Base-by-base conservation (phyloP, 1,140 invertebrate species). In the Platorchestia sp. region DNA sequence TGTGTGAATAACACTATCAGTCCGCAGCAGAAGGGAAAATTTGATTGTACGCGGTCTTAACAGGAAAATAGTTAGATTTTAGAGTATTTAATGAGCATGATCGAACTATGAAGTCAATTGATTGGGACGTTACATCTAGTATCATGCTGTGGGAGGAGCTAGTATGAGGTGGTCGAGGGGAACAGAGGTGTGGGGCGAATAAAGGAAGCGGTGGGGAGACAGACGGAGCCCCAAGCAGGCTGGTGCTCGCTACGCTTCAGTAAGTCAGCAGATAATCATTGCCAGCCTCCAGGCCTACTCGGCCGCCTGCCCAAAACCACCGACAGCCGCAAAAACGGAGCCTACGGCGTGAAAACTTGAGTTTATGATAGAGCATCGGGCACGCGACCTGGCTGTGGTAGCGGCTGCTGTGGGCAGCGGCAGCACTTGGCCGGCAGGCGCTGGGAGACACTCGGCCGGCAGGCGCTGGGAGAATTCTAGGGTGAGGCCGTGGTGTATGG, bases 201-300 rank as follows among this genome's bases (percentile, higher is more conserved):
- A 3, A 36, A 75, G 59, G 59, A 75, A 27, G 59, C 59, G 59
- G 59, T 75, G 10, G 59, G 59, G 59, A 75, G 59, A 27, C 10
- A 75, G 27, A 75, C 27, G 59, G 59, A 75, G 59, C 59, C 59
- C 27, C 59, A 75, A 75, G 59, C 14, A 75, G 87, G 41, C 87
- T 14, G 87, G 41, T 89, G 87, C 87, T 89, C 87, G 87, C 87
- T 44, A 89, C 87, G 87, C 87, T 89, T 44, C 87, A 89, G 87
- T 89, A 89, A 41, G 41, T 89, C 87, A 44, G 87, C 87, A 89
- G 87, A 89, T 89, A 89, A 44, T 41, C 87, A 16, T 41, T 42
- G 87, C 10, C 87, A 42, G 87, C 87, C 87, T 89, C 41, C 87
- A 89, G 87, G 87, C 87, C 87, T 89, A 89, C 87, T 89, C 87